Conservation (phyloP, 1,140 invertebrate species). For the Drosophila arizonae region DNA sequence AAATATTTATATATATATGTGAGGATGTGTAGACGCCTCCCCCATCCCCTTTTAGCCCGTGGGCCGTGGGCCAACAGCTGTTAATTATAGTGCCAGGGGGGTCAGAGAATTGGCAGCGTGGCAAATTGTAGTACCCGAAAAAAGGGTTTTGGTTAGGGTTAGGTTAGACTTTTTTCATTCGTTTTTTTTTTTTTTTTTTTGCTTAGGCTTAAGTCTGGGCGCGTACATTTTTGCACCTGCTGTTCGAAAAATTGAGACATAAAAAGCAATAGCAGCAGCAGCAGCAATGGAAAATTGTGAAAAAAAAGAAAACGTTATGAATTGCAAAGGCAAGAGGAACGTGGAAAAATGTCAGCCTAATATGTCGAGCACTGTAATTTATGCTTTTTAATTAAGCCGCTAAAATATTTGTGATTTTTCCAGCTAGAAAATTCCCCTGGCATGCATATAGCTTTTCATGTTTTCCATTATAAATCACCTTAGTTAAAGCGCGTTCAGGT, state of each 20-base stretch:
- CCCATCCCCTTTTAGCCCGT: background rate
- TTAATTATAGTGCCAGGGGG: slow-evolving; percentile 69
- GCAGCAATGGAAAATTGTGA: background rate
- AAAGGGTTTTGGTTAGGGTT: slow-evolving; percentile 26
- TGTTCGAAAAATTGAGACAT: slow-evolving; percentile 73
- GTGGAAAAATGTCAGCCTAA: slow-evolving; percentile 68
- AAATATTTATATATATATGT: slow-evolving; percentile 2
- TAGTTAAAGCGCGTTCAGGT: slow-evolving; percentile 46
- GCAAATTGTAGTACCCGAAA: slow-evolving; percentile 57
- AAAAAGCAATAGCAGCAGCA: slow-evolving; percentile 44
- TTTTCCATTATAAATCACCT: slow-evolving; percentile 43
- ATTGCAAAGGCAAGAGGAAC: background rate
- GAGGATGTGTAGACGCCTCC: background rate
- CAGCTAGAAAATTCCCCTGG: slow-evolving; percentile 28
- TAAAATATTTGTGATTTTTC: slow-evolving; percentile 49
- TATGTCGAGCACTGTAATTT: slow-evolving; percentile 65
- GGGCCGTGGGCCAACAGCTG: slow-evolving; percentile 62
- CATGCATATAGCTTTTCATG: slow-evolving; percentile 34
- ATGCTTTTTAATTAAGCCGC: slow-evolving; percentile 73
- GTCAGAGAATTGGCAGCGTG: slow-evolving; percentile 51
- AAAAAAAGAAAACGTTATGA: slow-evolving; percentile 16
- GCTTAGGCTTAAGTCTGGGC: slow-evolving; percentile 16
- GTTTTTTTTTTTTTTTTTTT: background rate
- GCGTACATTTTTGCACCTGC: slow-evolving; percentile 73
- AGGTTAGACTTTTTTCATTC: slow-evolving; percentile 7